Evolutionary conservation across 2,888 invertebrate genomes (phyloP), one percentile per base, ranked within the genome.

Genomic region (Eupithecia dodoneata): DNA sequence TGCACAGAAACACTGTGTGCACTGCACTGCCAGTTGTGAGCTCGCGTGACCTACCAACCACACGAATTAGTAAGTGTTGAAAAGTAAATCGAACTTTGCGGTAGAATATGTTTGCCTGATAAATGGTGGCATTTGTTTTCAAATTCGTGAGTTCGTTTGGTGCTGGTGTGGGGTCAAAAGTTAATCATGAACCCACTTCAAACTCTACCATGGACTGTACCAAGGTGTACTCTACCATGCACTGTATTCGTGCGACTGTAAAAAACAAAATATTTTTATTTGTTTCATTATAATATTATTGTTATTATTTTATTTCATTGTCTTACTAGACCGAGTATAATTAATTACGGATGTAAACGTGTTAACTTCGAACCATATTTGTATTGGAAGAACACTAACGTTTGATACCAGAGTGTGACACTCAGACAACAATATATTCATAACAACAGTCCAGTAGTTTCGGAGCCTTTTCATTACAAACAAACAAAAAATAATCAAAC

Each of bases 1-100:
- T 52, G 52, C 10, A 63, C 44, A 69, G 9, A 0, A 67, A 69
- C 45, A 45, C 44, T 69, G 67, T 44, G 42, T 15, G 67, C 45
- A 69, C 45, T 69, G 67, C n/a, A 44, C 84, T 77, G 76, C 63
- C 75, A 78, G 81, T 75, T 75, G 77, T 59, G 6, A 63, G 72
- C 72, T 82, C 80, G 82, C 82, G 83, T 83, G 83, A 80, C 80
- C 66, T 59, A 18, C n/a, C 47, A 81, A 78, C 80, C 72, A 45
- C 79, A 77, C 74, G 72, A 74, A 77, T 76, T 76, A 75, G 66
- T 72, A 74, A 77, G 80, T 80, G 81, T 81, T 81, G 81, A 81
- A 78, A 81, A 75, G 71, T 76, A 49, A 78, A 73, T 75, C 78
- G 66, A 74, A 76, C 71, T 79, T 79, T 76, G 79, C 69, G 72